phyloP scores from a whole-genome alignment of 2,113 vertebrate species.

The Rhinichthys klamathensis region DNA sequence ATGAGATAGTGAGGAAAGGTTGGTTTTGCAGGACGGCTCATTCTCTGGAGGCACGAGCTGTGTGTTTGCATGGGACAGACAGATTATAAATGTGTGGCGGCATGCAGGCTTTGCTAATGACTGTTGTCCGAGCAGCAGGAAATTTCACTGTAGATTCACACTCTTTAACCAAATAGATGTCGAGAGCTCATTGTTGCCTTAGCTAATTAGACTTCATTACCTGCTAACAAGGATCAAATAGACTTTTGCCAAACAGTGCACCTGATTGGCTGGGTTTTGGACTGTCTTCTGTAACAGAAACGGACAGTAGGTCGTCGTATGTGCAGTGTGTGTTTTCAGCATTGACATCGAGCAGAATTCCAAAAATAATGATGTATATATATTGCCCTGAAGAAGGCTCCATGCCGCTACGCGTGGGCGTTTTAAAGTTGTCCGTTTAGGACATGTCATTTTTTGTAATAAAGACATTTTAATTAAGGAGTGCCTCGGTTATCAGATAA shows the following conservation, averaged over 20 bases:
- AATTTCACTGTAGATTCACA: constrained; percentile 46
- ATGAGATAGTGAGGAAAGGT: background rate
- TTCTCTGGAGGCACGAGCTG: constrained; percentile 16
- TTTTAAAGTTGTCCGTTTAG: too few relatives aligned
- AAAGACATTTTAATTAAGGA: too few relatives aligned
- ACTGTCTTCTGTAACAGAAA: background rate
- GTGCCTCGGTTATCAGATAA: too few relatives aligned
- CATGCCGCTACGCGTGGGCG: too few relatives aligned
- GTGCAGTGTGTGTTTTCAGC: background rate
- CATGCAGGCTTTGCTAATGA: constrained; percentile 51
- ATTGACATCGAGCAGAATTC: background rate
- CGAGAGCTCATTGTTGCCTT: constrained; percentile 48
- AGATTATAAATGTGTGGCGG: constrained; percentile 50
- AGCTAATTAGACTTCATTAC: constrained; percentile 56
- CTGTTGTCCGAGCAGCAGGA: constrained; percentile 48
- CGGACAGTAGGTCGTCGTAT: background rate
- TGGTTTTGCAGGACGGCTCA: background rate
- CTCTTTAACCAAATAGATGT: constrained; percentile 58
- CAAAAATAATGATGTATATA: background rate
- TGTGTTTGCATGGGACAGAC: constrained; percentile 14
- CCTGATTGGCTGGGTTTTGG: background rate
- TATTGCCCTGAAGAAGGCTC: too few relatives aligned
- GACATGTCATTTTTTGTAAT: too few relatives aligned
- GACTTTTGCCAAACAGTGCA: constrained; percentile 31
- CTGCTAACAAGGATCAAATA: constrained; percentile 54